Base-by-base conservation (phyloP, 2,797 vertebrate genomes). In the Sebastes baramenuke region DNA sequence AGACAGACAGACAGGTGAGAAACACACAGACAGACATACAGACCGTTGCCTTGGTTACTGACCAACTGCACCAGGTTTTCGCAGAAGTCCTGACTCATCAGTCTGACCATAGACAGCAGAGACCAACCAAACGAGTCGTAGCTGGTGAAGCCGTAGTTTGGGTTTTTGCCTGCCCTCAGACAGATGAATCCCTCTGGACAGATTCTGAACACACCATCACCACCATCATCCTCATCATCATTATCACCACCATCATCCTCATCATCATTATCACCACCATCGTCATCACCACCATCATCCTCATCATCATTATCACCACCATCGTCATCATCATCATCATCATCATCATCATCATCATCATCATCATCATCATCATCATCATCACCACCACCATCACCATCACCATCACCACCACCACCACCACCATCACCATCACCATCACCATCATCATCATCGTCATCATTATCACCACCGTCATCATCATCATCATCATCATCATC, bases 91-190 rank as follows among this genome's bases (percentile, higher is more conserved):
- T 97, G 96, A 0, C 96, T 98, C 96, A 98, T 96, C 55, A 99
- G 95, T 72, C 97, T 95, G 90, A 98, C 96, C 56, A 97, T 89
- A 4, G 96, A 65, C 59, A 99, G 96, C 87, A 98, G 97, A 67
- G 97, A 97, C 97, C 97, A 98, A 67, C 96, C 96, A 81, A 99
- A 98, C 12, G 88, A 95, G 91, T 99, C 97, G 0, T 95, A 99
- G 88, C 90, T 98, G 80, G 97, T 99, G 93, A 96, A 98, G 72
- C 97, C 97, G 0, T 97, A 97, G 93, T 98, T 96, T 2, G 98
- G 98, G 86, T 97, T 99, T 46, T 32, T 77, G 0, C 96, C 96
- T 0, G 89, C 84, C 87, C 92, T 97, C 9, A 98, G 72, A 91
- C 98, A 99, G 3, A 1, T 0, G 7, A 82, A 97, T 1, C 97